Conservation (phyloP, 1,140 invertebrate genomes). For the Sycophila sp. region DNA sequence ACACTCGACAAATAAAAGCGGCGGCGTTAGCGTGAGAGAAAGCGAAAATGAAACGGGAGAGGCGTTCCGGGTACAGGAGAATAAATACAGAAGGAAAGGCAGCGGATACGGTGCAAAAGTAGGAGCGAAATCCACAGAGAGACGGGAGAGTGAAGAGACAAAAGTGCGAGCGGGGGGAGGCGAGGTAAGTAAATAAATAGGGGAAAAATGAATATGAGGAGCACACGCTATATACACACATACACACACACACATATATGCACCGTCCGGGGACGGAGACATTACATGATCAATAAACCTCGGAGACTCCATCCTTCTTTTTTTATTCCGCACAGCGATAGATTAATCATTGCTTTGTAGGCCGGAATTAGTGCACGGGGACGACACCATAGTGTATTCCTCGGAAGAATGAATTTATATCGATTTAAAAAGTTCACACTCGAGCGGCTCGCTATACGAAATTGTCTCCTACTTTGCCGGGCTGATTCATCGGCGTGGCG, state of each 20-base stretch:
- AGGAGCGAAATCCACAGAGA: constrained; percentile 1
- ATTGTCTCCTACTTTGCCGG: neutral
- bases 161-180: neutral
- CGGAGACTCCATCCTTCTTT: constrained; percentile 5
- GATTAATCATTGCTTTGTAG: constrained; percentile 34
- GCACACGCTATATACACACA: too few species aligned
- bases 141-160: neutral
- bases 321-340: neutral
- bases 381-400: constrained; percentile 17
- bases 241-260: too few species aligned
- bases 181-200: constrained; percentile 36
- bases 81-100: neutral
- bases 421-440: constrained; percentile 27
- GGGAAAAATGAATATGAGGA: constrained; percentile 35
- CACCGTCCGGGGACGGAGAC: neutral
- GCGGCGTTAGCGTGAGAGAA: neutral
- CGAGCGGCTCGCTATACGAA: neutral
- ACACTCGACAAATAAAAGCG: neutral
- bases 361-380: constrained; percentile 23
- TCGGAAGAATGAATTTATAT: constrained; percentile 20
- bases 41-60: neutral
- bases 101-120: neutral
- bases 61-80: neutral
- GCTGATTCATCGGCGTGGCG: constrained; percentile 17
- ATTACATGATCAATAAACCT: constrained; percentile 36